These are phyloP conservation scores for Drosophila prostipennis DNA, from an alignment of 2,888 invertebrate genomes.

Conservation along the genomic window DNA sequence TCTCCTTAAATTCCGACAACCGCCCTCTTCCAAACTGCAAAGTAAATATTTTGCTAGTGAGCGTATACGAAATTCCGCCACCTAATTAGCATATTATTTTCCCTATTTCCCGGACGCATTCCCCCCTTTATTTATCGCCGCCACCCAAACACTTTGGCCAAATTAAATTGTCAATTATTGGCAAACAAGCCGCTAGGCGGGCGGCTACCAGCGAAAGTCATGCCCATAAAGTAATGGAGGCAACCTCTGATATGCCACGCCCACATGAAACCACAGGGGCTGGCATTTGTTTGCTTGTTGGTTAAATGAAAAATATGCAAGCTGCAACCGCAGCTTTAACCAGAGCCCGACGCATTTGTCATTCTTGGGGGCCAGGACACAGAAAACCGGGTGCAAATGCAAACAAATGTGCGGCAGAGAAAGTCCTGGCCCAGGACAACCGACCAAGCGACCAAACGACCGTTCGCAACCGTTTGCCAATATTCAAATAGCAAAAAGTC, in stretches of 20 bases:
- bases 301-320: constrained; percentile 51
- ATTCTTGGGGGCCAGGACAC: constrained; percentile 54
- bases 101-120: constrained; percentile 10
- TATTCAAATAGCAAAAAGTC: constrained; percentile 82
- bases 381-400: constrained; percentile 22
- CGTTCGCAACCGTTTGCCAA: constrained; percentile 65
- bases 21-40: neutral
- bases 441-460: no score
- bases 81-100: constrained; percentile 21
- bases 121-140: constrained; percentile 29
- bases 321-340: constrained; percentile 72
- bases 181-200: constrained; percentile 59
- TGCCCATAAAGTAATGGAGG: constrained; percentile 36
- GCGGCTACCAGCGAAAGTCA: constrained; percentile 60
- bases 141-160: constrained; percentile 65
- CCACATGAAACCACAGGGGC: constrained; percentile 34
- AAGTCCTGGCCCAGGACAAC: constrained; percentile 38
- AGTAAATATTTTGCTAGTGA: constrained; percentile 14
- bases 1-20: neutral
- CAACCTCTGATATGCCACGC: constrained; percentile 21
- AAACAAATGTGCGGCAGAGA: constrained; percentile 33
- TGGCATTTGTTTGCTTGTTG: constrained; percentile 40
- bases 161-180: constrained; percentile 83
- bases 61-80: constrained; percentile 35
- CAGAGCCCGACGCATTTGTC: constrained; percentile 72